Base-by-base conservation (phyloP, 2,797 vertebrate genomes). In the Streptopelia turtur region DNA sequence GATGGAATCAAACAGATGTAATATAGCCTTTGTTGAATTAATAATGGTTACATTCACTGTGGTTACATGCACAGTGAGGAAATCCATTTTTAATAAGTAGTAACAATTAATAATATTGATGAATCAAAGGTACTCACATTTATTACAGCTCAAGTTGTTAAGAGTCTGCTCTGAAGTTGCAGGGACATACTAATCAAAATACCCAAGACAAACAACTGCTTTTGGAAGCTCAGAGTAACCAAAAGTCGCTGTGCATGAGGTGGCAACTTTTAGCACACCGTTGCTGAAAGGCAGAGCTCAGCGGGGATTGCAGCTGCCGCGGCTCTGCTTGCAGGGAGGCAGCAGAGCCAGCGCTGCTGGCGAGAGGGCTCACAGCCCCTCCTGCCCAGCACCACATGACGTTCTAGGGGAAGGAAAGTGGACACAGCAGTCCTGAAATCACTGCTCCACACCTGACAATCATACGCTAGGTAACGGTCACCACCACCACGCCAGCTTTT, bases 61-160 rank as follows among this genome's bases (percentile, higher is more conserved):
- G 2, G 37, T 61, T 75, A 56, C 25, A 25, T 27, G 25, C 41
- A 71, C 21, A 77, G 49, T 55, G 74, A 76, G 47, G 47, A 56
- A 45, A 49, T 24, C 2, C 2, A 13, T 49, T 87, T 85, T 47
- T 86, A 75, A 33, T 64, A 50, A 81, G 60, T 80, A 63, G 66
- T 9, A 50, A n/a, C 13, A 25, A 65, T 68, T 52, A 15, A 35
- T 85, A 25, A 52, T 49, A 41, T 8, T 60, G 68, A 70, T 56
- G 65, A 93, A 84, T 92, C 49, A 63, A 79, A 91, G 50, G 69
- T 75, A 93, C 92, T 97, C 59, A 90, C 47, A 6, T 85, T 82
- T 92, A 55, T 79, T 95, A 83, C 47, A 64, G 31, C 33, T 83
- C 22, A 55, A 61, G 65, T 49, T 49, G 18, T 77, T 78, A 75